phyloP scores from a whole-genome alignment of 2,113 vertebrate genomes.

The Pristiophorus japonicus region DNA sequence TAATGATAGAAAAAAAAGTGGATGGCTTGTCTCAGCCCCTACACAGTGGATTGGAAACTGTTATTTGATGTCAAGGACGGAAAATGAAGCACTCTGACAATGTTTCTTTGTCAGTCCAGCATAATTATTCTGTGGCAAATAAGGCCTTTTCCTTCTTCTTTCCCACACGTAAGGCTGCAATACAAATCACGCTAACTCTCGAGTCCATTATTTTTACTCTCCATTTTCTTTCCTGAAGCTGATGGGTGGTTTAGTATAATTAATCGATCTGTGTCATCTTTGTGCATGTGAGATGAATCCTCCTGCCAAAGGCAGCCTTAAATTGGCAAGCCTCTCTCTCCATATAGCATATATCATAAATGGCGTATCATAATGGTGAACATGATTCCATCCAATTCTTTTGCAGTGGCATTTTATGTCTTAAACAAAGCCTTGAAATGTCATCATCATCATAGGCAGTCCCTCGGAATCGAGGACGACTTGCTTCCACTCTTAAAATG shows the following conservation, averaged over 20 bases:
- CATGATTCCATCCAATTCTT: background rate
- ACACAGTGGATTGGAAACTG: background rate
- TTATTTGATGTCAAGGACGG: background rate
- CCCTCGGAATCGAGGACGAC: no score
- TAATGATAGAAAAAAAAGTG: background rate
- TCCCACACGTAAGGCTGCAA: background rate
- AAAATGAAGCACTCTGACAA: background rate
- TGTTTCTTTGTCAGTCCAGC: background rate
- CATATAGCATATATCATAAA: background rate
- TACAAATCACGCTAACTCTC: background rate
- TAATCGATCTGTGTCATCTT: background rate
- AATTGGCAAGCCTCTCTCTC: background rate
- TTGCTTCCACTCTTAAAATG: no score
- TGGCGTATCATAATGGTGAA: background rate
- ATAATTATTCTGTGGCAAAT: background rate
- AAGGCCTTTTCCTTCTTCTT: background rate
- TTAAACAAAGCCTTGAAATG: background rate
- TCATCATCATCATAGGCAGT: no score
- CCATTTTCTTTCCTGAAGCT: background rate
- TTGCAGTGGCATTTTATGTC: background rate
- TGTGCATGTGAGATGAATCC: background rate
- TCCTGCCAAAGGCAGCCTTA: background rate
- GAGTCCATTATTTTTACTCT: background rate
- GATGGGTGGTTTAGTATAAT: background rate
- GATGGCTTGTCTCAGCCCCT: background rate